These are phyloP conservation scores for Scotopteryx bipunctaria DNA, from an alignment of 2,888 invertebrate species.

Conservation along the genomic window DNA sequence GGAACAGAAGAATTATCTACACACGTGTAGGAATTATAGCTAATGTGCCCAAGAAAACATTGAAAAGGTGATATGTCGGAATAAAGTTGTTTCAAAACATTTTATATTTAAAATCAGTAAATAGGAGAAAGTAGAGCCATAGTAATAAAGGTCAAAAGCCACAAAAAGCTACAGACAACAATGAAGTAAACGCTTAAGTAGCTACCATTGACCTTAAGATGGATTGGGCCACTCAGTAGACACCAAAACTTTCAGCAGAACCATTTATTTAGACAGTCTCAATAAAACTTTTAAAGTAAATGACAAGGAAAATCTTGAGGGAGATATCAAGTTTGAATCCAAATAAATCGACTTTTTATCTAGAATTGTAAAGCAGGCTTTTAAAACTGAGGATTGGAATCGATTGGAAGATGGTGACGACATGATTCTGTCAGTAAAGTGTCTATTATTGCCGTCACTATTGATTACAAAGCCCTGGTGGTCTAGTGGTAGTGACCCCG, in stretches of 20 bases:
- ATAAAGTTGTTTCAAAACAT: too few species aligned
- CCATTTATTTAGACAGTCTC: background rate
- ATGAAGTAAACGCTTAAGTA: too few species aligned
- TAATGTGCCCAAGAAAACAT: background rate
- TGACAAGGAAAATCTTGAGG: background rate
- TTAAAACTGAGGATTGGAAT: background rate
- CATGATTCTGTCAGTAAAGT: too few species aligned
- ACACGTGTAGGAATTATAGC: slow-evolving; percentile 4
- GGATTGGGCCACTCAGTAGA: background rate
- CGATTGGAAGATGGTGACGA: background rate
- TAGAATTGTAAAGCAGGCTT: background rate
- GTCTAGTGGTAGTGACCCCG: too few species aligned
- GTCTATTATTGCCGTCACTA: too few species aligned
- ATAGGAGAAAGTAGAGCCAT: too few species aligned
- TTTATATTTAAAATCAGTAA: too few species aligned
- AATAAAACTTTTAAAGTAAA: background rate
- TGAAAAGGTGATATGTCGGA: background rate
- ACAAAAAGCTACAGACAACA: too few species aligned
- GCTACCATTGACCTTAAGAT: background rate
- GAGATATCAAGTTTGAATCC: background rate
- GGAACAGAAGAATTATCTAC: slow-evolving; percentile 2
- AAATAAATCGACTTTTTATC: background rate
- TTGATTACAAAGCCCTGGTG: too few species aligned
- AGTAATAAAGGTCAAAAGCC: background rate
- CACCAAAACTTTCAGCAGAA: background rate